phyloP scores from a whole-genome alignment of 1,140 invertebrate species.

The Drosophila nebulosa region DNA sequence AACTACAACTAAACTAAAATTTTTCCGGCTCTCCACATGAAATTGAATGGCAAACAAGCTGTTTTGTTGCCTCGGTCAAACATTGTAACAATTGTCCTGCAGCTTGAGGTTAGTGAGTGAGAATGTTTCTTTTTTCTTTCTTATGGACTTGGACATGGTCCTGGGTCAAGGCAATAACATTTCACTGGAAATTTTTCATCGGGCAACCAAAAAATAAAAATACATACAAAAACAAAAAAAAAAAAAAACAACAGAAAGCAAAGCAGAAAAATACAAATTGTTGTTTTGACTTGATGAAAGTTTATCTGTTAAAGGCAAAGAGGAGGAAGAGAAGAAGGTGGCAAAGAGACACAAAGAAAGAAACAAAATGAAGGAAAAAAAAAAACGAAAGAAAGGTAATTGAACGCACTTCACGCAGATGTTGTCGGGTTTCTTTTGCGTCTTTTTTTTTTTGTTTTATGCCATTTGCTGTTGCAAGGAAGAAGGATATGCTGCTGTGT shows the following conservation, averaged over 20 bases:
- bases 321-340: neutral
- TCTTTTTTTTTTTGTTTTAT: slow-evolving; percentile 21
- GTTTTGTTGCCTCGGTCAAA: slow-evolving; percentile 11
- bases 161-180: slow-evolving; percentile 42
- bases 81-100: slow-evolving; percentile 41
- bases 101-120: slow-evolving; percentile 29
- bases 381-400: slow-evolving; percentile 51
- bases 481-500: slow-evolving; percentile 55
- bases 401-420: slow-evolving; percentile 73
- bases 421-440: slow-evolving; percentile 53
- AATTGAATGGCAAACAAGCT: slow-evolving; percentile 22
- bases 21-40: neutral
- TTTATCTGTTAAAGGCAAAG: slow-evolving; percentile 40
- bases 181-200: slow-evolving; percentile 54
- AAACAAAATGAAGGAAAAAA: neutral
- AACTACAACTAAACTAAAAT: neutral
- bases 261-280: slow-evolving; percentile 22
- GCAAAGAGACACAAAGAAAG: neutral
- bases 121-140: neutral
- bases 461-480: slow-evolving; percentile 16
- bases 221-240: slow-evolving; percentile 14
- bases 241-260: slow-evolving; percentile 20
- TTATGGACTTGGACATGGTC: neutral
- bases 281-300: slow-evolving; percentile 68
- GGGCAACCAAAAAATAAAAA: slow-evolving; percentile 14